Evolutionary conservation across 2,113 vertebrate species (phyloP), one percentile per base, ranked within the genome.

Genomic region (Alethe castanea): DNA sequence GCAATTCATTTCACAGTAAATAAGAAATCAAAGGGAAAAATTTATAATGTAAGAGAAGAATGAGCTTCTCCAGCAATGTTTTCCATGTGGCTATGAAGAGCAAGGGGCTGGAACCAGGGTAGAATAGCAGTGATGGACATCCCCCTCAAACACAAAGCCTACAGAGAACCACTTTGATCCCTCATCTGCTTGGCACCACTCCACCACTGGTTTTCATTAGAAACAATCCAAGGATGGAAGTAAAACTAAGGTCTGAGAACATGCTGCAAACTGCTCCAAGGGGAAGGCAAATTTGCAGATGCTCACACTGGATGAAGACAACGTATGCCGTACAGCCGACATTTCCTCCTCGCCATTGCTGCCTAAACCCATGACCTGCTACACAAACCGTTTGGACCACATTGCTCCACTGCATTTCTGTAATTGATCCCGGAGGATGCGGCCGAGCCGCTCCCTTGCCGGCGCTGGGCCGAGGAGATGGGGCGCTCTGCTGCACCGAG

Each of bases 401-500:
- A 38, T 44, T 25, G 81, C 42, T 85, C 88, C 80, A 14, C 83
- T 79, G 81, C 71, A 70, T 84, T 87, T 97, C 80, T 92, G 97
- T 98, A 98, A 98, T 98, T 98, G 98, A 98, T 95, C 95, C 97
- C 77, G 6, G 88, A 97, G 96, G 98, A 92, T 5, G 85, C 82
- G 93, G 97, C 95, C 52, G 45, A 95, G 91, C 95, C 97, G 94
- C 72, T 92, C 76, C 78, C 56, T 47, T 9, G 54, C 64, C 2
- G 0, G 16, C 0, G 1, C 9, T 52, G 42, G 50, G 88, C 5
- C 0, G 5, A 64, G 70, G 29, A 35, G 33, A 38, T 6, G 5
- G 38, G 0, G 0, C 0, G 2, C 40, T 38, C 38, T 38, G 40
- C 40, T 12, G 40, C 40, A 40, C 38, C 38, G 38, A 40, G 38